Percentiles rank a stretch among this genome's conserved stretches.
These are phyloP conservation scores for Diaperis boleti DNA, from an alignment of 2,888 invertebrate species.

Conservation along the genomic window DNA sequence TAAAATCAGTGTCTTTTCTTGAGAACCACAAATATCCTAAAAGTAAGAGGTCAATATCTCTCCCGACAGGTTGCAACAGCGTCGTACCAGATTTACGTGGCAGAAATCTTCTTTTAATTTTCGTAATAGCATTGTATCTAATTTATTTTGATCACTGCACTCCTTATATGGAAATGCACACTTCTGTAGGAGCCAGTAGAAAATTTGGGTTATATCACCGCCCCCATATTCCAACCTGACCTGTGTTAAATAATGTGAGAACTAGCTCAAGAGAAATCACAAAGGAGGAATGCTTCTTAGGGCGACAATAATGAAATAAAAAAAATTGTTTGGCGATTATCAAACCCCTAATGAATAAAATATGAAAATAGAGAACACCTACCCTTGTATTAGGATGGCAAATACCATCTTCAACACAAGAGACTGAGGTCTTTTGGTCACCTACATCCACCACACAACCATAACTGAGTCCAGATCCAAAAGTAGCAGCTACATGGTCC, in stretches of 20 bases:
- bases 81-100: conserved; percentile 81
- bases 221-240: conserved; percentile 89
- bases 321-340: too few species aligned
- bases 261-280: too few species aligned
- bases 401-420: conserved; percentile 96
- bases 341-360: too few species aligned
- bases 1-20: conserved; percentile 83
- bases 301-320: too few species aligned
- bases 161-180: conserved; percentile 91
- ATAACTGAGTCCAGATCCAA: conserved; percentile 85
- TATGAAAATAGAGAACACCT: too few species aligned
- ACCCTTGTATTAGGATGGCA: conserved; percentile 89
- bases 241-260: conserved; percentile 49
- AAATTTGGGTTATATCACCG: conserved; percentile 90
- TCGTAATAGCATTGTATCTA: conserved; percentile 84
- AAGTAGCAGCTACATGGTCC: conserved; percentile 89
- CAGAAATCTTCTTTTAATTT: conserved; percentile 91
- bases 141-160: conserved; percentile 79
- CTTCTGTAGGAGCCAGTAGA: conserved; percentile 89
- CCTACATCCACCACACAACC: conserved; percentile 97
- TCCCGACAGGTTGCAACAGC: background rate
- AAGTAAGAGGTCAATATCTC: background rate
- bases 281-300: too few species aligned
- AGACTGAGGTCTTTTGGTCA: conserved; percentile 95
- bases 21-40: conserved; percentile 86